These are phyloP conservation scores for Watsonalla binaria DNA, from an alignment of 2,888 invertebrate genomes.

Conservation along the genomic window DNA sequence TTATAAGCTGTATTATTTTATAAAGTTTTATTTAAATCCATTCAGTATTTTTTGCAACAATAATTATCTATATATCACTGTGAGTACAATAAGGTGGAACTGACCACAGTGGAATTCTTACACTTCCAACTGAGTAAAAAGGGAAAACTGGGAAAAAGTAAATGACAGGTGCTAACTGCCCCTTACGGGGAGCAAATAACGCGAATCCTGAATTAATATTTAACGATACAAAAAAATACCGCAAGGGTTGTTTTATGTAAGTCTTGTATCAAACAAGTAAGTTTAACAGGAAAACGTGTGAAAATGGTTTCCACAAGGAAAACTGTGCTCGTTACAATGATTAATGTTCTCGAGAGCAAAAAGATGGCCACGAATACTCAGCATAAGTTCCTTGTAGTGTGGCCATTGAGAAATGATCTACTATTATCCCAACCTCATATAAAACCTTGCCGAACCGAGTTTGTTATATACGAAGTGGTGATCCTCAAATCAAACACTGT, in stretches of 20 bases:
- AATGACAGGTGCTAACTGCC: too few relatives aligned
- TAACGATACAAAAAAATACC: background rate
- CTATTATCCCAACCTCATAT: conserved; percentile 29
- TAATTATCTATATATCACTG: too few relatives aligned
- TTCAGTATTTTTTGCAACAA: too few relatives aligned
- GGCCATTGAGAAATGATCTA: conserved; percentile 41
- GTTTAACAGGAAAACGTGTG: conserved; percentile 51
- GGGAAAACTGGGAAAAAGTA: too few relatives aligned
- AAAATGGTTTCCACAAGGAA: conserved; percentile 47
- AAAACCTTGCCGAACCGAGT: conserved; percentile 6
- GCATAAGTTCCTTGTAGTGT: conserved; percentile 37
- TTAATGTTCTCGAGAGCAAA: conserved; percentile 56
- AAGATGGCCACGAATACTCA: conserved; percentile 45
- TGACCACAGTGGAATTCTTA: too few relatives aligned
- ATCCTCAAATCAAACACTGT: too few relatives aligned
- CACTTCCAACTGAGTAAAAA: too few relatives aligned
- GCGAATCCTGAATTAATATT: background rate
- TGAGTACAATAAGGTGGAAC: too few relatives aligned
- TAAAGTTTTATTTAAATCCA: too few relatives aligned
- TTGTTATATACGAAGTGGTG: too few relatives aligned
- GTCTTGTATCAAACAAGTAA: conserved; percentile 12
- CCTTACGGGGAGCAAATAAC: too few relatives aligned
- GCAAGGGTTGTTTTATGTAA: background rate
- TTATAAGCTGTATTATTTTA: too few relatives aligned
- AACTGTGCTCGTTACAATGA: conserved; percentile 63